Conservation (phyloP, 2,888 invertebrate genomes). For the Catocala nupta region DNA sequence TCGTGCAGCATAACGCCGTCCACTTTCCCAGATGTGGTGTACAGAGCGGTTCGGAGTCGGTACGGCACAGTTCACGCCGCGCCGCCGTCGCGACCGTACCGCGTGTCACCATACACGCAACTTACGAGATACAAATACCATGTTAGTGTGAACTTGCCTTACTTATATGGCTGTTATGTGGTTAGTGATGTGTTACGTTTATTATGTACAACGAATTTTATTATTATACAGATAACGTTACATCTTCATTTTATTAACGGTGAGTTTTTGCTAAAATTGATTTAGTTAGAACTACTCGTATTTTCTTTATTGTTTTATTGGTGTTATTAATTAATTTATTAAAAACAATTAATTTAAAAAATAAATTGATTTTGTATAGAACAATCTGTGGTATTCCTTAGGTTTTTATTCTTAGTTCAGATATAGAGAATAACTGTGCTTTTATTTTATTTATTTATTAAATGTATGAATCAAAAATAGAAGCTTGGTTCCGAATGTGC, state of each 20-base stretch:
- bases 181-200: conserved; percentile 57
- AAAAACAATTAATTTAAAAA: background rate
- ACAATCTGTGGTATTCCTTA: background rate
- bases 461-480: too few relatives aligned
- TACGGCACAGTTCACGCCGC: conserved; percentile 40
- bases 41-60: conserved; percentile 19
- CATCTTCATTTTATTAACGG: conserved; percentile 28
- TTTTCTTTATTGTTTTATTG: conserved; percentile 5
- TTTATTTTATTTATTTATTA: too few relatives aligned
- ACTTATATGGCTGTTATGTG: conserved; percentile 52
- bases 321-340: conserved; percentile 3
- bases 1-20: conserved; percentile 61
- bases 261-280: conserved; percentile 33
- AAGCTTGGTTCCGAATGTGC: too few relatives aligned
- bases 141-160: conserved; percentile 47
- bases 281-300: conserved; percentile 6
- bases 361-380: background rate
- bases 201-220: conserved; percentile 46
- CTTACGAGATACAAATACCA: conserved; percentile 40
- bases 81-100: conserved; percentile 25
- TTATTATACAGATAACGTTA: conserved; percentile 17
- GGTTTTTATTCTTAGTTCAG: too few relatives aligned
- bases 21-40: conserved; percentile 63
- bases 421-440: too few relatives aligned
- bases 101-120: conserved; percentile 1